Conservation (phyloP, 2,888 invertebrate species). For the Lordiphosa andalusiaca region DNA sequence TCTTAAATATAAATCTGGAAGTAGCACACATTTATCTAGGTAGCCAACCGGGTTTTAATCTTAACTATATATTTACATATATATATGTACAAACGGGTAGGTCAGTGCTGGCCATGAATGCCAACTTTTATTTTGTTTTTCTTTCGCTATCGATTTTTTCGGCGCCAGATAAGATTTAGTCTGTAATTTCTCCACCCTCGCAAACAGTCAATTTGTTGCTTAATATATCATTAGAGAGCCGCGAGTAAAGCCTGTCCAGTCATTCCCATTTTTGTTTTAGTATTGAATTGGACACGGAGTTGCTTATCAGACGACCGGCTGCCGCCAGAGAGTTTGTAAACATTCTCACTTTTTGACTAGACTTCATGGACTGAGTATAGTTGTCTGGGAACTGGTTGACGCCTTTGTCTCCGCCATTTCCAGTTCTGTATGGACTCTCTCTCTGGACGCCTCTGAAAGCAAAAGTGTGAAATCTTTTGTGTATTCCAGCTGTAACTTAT, state of each 20-base stretch:
- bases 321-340: too few relatives aligned
- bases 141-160: slow-evolving; percentile 22
- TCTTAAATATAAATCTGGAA: slow-evolving; percentile 16
- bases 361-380: slow-evolving; percentile 19
- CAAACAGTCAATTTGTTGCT: slow-evolving; percentile 30
- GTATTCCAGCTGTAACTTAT: too few relatives aligned
- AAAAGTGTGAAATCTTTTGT: slow-evolving; percentile 45
- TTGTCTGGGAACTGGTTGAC: slow-evolving; percentile 4
- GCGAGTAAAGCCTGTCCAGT: too few relatives aligned
- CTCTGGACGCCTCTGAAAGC: slow-evolving; percentile 34
- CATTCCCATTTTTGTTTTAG: too few relatives aligned
- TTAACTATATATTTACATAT: slow-evolving; percentile 14
- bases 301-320: too few relatives aligned
- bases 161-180: slow-evolving; percentile 33
- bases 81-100: slow-evolving; percentile 22
- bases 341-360: slow-evolving; percentile 3
- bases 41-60: background rate
- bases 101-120: slow-evolving; percentile 18
- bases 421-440: background rate
- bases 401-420: slow-evolving; percentile 34
- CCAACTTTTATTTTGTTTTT: background rate
- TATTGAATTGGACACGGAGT: too few relatives aligned
- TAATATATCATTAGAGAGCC: slow-evolving; percentile 7
- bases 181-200: slow-evolving; percentile 15
- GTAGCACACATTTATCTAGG: slow-evolving; percentile 6